Evolutionary conservation across 2,797 vertebrate species (phyloP).

Genomic region (Xyrichtys novacula): DNA sequence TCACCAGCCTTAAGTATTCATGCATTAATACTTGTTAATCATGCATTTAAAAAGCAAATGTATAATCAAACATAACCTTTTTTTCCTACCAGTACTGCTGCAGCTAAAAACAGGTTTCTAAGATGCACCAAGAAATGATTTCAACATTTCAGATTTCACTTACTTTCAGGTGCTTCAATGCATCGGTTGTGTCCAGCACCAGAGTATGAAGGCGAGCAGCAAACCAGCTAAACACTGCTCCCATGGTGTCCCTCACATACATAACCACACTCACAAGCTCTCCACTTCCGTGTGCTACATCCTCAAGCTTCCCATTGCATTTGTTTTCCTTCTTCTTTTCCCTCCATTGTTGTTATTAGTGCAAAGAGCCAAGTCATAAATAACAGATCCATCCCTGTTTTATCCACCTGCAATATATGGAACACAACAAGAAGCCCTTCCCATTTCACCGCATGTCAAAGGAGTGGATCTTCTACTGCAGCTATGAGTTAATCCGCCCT

Average conservation of each 20-base stretch:
- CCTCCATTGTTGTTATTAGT: constrained; percentile 24
- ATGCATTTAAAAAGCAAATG: not conserved
- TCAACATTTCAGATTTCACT: too few species aligned
- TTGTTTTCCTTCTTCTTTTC: constrained; percentile 37
- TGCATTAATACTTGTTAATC: too few species aligned
- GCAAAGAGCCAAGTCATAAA: constrained; percentile 32
- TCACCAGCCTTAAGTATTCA: too few species aligned
- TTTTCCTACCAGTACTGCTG: not conserved
- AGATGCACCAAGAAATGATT: too few species aligned
- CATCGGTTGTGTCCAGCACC: constrained; percentile 45
- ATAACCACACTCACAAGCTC: constrained; percentile 4
- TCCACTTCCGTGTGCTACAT: constrained; percentile 5
- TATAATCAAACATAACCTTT: not conserved
- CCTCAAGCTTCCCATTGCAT: not conserved
- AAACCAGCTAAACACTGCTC: constrained; percentile 76
- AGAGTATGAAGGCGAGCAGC: constrained; percentile 48
- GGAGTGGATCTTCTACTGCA: not conserved
- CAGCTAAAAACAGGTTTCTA: not conserved
- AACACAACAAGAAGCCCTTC: constrained; percentile 2
- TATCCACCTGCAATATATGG: constrained; percentile 25
- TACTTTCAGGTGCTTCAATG: constrained; percentile 61
- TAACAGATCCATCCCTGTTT: constrained; percentile 38
- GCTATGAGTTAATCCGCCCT: constrained; percentile 52
- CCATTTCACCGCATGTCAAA: constrained; percentile 9
- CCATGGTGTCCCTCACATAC: constrained; percentile 61